Evolutionary conservation across 1,140 invertebrate species (phyloP), one percentile per base, ranked within the genome.

Genomic region (Drosophila bocqueti): DNA sequence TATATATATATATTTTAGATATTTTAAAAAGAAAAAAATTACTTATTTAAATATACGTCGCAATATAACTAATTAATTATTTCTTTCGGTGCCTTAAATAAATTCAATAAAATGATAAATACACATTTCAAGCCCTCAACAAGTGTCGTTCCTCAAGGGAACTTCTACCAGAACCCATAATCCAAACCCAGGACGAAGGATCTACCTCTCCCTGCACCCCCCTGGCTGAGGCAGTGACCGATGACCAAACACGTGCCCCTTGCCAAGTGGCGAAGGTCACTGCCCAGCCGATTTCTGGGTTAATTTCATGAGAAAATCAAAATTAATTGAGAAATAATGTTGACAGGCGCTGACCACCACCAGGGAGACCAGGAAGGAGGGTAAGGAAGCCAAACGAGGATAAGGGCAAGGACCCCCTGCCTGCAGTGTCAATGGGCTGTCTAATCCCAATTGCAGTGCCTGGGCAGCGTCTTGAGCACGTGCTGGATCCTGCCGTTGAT

Each of bases 271-370:
- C 85, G 76, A 85, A 86, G 86, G 86, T 90, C 86, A 91, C 83
- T 91, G 86, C 73, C 67, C 75, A 90, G 63, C 34, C 71, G 69
- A 91, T 83, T 91, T 91, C 87, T 90, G 83, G 86, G 79, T 90
- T 90, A 90, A 90, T 90, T 90, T 90, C 76, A 83, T 90, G 87
- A 91, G 91, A 91, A 91, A 91, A 91, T 77, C 76, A 85, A 91
- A 91, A 91, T 91, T 91, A 91, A 91, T 91, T 90, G 89, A 91
- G 83, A 91, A 91, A 91, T 91, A 90, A 90, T 90, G 90, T 85
- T 91, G 84, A 91, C 81, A 91, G 72, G 81, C 74, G 62, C 79
- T 89, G 84, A 90, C 89, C 89, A 85, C 81, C 74, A 64, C 49
- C 50, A 29, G 18, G 26, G 7, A 54, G 54, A 24, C 29, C 29